Conservation (phyloP, 2,797 vertebrate genomes). For the Sebastes reedi region DNA sequence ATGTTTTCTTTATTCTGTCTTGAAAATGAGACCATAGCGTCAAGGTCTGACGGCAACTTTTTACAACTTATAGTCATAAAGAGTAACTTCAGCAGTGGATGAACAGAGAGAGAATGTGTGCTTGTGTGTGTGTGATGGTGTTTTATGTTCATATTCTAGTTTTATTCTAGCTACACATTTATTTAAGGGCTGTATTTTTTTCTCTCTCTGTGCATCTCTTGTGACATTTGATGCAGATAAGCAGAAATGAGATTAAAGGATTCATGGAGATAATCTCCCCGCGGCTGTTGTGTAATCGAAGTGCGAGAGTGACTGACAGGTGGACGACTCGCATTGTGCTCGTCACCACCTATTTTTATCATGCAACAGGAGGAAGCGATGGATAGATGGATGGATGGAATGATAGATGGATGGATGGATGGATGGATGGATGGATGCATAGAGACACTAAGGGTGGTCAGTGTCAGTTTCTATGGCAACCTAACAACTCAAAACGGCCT, state of each 20-base stretch:
- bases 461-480: constrained; percentile 55
- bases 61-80: neutral
- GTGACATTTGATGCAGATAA: constrained; percentile 53
- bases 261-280: constrained; percentile 40
- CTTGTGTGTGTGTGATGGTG: neutral
- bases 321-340: constrained; percentile 14
- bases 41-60: neutral
- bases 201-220: constrained; percentile 12
- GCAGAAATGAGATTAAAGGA: constrained; percentile 45
- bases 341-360: constrained; percentile 3
- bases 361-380: neutral
- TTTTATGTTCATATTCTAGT: constrained; percentile 3
- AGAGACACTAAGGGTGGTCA: neutral
- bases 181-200: constrained; percentile 7
- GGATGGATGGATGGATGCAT: neutral
- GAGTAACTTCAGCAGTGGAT: constrained; percentile 44
- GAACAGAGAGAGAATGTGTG: neutral
- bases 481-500: neutral
- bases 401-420: neutral
- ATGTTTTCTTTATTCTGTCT: neutral
- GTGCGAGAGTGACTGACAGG: constrained; percentile 34
- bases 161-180: constrained; percentile 15
- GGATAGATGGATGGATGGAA: neutral
- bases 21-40: neutral
- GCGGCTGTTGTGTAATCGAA: constrained; percentile 34